Evolutionary conservation across 2,113 vertebrate genomes (phyloP).

Genomic region (Chionomys nivalis): DNA sequence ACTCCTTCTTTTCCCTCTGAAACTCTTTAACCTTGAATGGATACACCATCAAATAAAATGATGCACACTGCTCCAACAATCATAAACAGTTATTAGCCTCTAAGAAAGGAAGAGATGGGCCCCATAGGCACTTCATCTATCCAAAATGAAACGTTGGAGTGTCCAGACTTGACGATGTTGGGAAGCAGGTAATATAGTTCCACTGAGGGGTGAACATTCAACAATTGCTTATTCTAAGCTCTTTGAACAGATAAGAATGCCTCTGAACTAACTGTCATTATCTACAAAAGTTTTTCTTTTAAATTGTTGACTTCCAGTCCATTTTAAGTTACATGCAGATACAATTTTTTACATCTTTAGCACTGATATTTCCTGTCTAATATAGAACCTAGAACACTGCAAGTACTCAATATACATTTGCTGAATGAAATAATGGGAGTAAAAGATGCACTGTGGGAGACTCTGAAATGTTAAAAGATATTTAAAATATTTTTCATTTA

Average conservation of each 20-base stretch:
- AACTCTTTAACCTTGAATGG: not conserved
- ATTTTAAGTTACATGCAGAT: not conserved
- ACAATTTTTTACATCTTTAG: not conserved
- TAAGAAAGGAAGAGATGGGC: not conserved
- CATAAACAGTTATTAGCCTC: not conserved
- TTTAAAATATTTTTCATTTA: slow-evolving; percentile 10
- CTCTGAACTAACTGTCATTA: not conserved
- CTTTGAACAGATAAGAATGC: not conserved
- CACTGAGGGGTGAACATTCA: not conserved
- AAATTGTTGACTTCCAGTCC: not conserved
- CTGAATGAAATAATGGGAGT: slow-evolving; percentile 10
- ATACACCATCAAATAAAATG: not conserved
- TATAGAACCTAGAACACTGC: not conserved
- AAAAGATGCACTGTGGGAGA: not conserved
- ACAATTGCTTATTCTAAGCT: not conserved
- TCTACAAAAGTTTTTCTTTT: not conserved
- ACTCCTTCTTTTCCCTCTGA: not conserved
- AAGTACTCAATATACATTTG: not conserved
- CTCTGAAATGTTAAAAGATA: not conserved
- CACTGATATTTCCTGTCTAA: not conserved
- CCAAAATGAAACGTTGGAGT: not conserved
- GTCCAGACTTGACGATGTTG: not conserved
- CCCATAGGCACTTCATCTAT: not conserved
- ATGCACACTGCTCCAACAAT: not conserved
- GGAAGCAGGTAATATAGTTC: not conserved